phyloP scores from a whole-genome alignment of 2,888 invertebrate genomes.

The Cloeon dipterum region DNA sequence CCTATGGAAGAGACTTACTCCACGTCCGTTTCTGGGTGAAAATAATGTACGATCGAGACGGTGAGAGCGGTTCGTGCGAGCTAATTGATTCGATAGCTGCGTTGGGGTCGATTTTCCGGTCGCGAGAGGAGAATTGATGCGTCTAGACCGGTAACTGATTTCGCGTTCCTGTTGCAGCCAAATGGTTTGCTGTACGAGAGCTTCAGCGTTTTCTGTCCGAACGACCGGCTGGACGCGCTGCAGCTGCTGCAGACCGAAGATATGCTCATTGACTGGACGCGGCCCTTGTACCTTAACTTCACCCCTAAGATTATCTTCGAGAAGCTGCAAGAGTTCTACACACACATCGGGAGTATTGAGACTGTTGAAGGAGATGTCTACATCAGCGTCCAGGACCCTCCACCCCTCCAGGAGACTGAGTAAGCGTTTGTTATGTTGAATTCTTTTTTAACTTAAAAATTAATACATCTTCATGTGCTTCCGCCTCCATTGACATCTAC shows the following conservation, averaged over 20 bases:
- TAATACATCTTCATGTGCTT: too few species aligned
- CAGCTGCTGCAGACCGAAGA: constrained; percentile 52
- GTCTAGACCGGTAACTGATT: too few species aligned
- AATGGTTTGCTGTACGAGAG: constrained; percentile 60
- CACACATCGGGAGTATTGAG: constrained; percentile 33
- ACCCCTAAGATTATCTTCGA: constrained; percentile 61
- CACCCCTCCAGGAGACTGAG: not conserved
- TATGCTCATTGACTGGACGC: constrained; percentile 52
- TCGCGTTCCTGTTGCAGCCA: constrained; percentile 33
- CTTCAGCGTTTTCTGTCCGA: constrained; percentile 66
- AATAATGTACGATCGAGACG: too few species aligned
- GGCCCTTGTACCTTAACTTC: constrained; percentile 67
- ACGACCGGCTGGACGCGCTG: constrained; percentile 45
- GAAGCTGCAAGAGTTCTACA: constrained; percentile 48
- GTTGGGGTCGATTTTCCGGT: too few species aligned
- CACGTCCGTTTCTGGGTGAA: too few species aligned
- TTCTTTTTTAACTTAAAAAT: too few species aligned
- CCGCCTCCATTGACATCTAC: too few species aligned
- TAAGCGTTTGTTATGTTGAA: too few species aligned
- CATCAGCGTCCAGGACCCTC: constrained; percentile 26
- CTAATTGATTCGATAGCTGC: too few species aligned
- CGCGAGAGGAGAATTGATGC: too few species aligned
- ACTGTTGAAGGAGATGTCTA: constrained; percentile 62
- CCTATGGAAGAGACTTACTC: too few species aligned
- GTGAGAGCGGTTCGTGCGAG: too few species aligned